Base-by-base conservation (phyloP, 2,797 vertebrate species). In the Benthosema pterotum region DNA sequence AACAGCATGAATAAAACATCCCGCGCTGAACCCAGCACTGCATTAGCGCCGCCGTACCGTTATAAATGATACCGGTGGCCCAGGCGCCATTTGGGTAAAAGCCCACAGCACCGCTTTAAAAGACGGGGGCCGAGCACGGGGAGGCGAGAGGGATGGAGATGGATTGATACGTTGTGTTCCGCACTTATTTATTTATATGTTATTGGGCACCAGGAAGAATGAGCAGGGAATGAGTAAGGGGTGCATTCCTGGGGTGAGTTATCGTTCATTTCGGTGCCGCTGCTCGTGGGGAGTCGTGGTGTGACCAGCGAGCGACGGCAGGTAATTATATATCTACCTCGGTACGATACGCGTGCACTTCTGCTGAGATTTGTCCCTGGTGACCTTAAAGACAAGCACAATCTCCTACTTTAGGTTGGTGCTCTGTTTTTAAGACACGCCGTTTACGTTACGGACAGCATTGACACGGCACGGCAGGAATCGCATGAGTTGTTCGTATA, bases 1-100 rank as follows among this genome's bases (percentile, higher is more conserved):
- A 94, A 92, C 87, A 90, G 86, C 87, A 94, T 94, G 93, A 94
- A 94, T 94, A 94, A 94, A 93, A 94, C 93, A 94, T 94, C 59
- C 83, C 81, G 87, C 32, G 84, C 87, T 83, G 86, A 88, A 80
- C 87, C 85, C 88, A 66, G 81, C 86, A 79, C 90, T 91, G 91
- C 93, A 93, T 94, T 93, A 93, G 92, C 75, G 80, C 86, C 83
- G 86, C 79, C 80, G 87, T 88, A 87, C 86, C 63, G 90, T 93
- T 93, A 94, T 93, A 94, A 93, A 93, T 93, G 92, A 93, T 93
- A 92, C 89, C 82, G 71, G 83, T 91, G 85, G 89, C 90, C 83
- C 85, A 78, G 83, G 83, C 84, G 85, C 89, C 91, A 91, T 93
- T 91, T 92, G 87, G 87, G 92, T 93, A 93, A 93, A 92, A 93